Evolutionary conservation across 1,140 invertebrate genomes (phyloP), one percentile per base, ranked within the genome.

Genomic region (Trialeurodes vaporariorum): DNA sequence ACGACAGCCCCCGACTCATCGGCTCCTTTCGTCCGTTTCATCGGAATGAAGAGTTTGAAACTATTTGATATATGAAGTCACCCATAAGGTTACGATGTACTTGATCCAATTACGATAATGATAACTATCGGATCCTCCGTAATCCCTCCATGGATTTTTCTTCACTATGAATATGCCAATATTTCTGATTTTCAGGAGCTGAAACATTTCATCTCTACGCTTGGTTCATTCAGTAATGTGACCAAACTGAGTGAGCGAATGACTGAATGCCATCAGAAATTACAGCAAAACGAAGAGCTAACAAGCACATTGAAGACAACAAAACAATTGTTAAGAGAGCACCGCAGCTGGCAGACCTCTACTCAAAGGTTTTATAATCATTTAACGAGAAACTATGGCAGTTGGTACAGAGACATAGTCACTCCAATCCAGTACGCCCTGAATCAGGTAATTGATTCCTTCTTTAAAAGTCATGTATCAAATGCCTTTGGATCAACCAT

Each of bases 341-440:
- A 79, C 0, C 67, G 77, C 21, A 81, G 78, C 0, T 87, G 85
- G 85, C 73, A 82, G 27, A 78, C 80, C 69, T 85, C 85, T 1
- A 75, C 82, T 2, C 74, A 80, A 27, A 79, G 77, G 24, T 87
- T 87, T 71, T 80, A 82, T 58, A 78, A 80, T 25, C 81, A 82
- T 71, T 72, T 87, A 25, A 77, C 82, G 26, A 73, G 70, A n/a
- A 73, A 75, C 11, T 88, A 83, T 71, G 76, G 82, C 1, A 73
- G 79, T 9, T 82, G 79, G 21, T 90, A 87, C 74, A 86, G 87
- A 0, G 89, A 90, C 73, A 78, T 90, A 22, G 80, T 85, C 0
- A 78, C 83, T 59, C 86, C 86, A 1, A 73, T 89, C 21, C 75
- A 87, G 11, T 75, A 77, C 65, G 84, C 83, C 1, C 65, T 87